Percentiles rank a stretch among this genome's conserved stretches.
Evolutionary conservation across 1,140 invertebrate species (phyloP).

Genomic region (Penaeus indicus): DNA sequence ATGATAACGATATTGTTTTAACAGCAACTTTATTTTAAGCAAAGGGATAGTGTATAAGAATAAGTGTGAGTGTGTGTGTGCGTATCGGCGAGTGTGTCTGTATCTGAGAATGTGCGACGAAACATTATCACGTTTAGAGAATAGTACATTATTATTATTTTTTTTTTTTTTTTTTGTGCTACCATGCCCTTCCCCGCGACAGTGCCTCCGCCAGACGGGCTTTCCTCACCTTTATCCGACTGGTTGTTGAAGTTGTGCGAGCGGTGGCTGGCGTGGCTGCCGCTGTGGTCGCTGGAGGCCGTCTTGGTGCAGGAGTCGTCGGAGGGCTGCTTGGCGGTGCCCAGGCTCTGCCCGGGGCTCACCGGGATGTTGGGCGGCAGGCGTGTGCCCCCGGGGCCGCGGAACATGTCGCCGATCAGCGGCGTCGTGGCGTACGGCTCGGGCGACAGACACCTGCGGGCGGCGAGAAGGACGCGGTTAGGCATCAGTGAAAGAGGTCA

Average conservation of each 20-base stretch:
- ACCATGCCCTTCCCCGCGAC: too few species aligned
- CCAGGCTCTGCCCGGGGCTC: constrained; percentile 38
- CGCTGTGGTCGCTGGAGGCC: constrained; percentile 42
- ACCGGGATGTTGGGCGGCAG: constrained; percentile 65
- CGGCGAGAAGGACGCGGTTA: neutral
- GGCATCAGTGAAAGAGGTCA: too few species aligned
- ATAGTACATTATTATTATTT: too few species aligned
- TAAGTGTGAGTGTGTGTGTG: too few species aligned
- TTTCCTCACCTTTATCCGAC: constrained; percentile 62
- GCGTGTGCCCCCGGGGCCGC: constrained; percentile 48
- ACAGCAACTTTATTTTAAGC: too few species aligned
- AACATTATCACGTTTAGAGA: too few species aligned
- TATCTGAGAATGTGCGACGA: too few species aligned
- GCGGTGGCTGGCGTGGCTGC: constrained; percentile 47
- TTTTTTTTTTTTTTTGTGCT: too few species aligned
- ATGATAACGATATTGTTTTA: too few species aligned
- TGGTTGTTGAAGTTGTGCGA: constrained; percentile 63
- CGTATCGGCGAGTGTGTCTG: too few species aligned
- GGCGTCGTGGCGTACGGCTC: constrained; percentile 69
- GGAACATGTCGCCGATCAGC: constrained; percentile 67
- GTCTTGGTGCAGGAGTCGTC: constrained; percentile 51
- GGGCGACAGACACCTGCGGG: constrained; percentile 66
- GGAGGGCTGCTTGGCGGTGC: constrained; percentile 25
- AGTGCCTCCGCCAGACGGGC: too few species aligned
- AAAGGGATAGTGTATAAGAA: too few species aligned